phyloP scores from a whole-genome alignment of 53 echinoderm and acorn worm genomes.

The Echinarachnius parma region DNA sequence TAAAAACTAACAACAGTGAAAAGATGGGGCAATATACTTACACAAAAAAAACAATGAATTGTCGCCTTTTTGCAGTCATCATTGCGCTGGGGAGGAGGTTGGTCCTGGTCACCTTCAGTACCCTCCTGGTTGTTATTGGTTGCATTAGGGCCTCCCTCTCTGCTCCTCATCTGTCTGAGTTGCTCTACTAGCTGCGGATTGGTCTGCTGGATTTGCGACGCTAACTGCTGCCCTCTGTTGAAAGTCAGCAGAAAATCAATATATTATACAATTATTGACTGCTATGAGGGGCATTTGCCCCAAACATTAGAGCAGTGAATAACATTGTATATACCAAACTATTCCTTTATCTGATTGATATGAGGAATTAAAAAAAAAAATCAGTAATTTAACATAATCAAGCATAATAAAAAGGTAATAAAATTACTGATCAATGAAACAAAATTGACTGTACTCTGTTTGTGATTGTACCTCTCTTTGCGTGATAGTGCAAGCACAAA shows the following conservation, averaged over 20 bases:
- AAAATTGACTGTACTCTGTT: too few relatives aligned
- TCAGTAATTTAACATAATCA: too few relatives aligned
- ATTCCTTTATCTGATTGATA: too few relatives aligned
- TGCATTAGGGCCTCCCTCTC: conserved; percentile 27
- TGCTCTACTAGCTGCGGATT: conserved; percentile 95
- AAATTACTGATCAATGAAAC: too few relatives aligned
- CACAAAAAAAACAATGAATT: not conserved
- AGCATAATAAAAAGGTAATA: too few relatives aligned
- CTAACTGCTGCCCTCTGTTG: conserved; percentile 91
- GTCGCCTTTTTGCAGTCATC: not conserved
- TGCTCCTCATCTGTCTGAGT: conserved; percentile 62
- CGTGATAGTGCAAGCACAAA: too few relatives aligned
- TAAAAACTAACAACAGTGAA: too few relatives aligned
- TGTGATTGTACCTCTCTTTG: too few relatives aligned
- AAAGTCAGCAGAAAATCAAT: not conserved
- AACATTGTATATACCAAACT: too few relatives aligned
- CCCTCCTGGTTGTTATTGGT: conserved; percentile 32
- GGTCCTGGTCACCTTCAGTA: conserved; percentile 36
- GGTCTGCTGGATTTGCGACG: conserved; percentile 79
- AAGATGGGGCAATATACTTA: not conserved
- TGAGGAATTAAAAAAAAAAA: too few relatives aligned
- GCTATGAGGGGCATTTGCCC: too few relatives aligned
- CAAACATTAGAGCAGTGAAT: too few relatives aligned
- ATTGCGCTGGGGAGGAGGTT: conserved; percentile 40
- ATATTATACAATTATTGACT: not conserved